Evolutionary conservation across 1,140 invertebrate genomes (phyloP), one percentile per base, ranked within the genome.

Genomic region (Thalassaphorura encarpata): DNA sequence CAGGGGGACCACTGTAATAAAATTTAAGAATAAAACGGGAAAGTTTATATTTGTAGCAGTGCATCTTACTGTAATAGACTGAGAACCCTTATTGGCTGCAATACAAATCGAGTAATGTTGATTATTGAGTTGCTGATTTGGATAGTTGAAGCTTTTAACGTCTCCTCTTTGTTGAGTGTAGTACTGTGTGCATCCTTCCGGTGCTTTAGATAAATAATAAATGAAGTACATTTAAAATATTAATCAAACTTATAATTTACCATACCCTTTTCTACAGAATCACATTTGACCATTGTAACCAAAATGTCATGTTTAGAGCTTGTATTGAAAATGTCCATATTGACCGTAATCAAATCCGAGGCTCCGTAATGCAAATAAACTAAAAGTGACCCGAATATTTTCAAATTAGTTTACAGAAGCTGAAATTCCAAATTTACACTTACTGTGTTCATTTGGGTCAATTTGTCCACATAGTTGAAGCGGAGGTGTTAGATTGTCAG

Each of bases 281-380:
- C 21, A 29, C 49, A 51, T 36, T 18, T 33, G 21, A 51, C 33
- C 49, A 51, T 51, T 33, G 49, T 51, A 6, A 51, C 33, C 6
- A 51, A 29, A 16, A 51, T 19, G 49, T 51, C 49, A 19, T 51
- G 24, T 5, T 3, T 51, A 16, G 49, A 8, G 23, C 16, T 29
- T 24, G 27, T 48, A 19, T 29, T 48, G 13, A 48, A 18, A 5
- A 48, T 13, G 23, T 48, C 23, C 46, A 48, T 26, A 19, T 23
- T 48, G 15, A 48, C 23, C 6, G 11, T 48, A n/a, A 48, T 29
- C 4, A 29, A 8, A 24, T 48, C 46, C 46, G 46, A 48, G 4
- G 23, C 4, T 8, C 46, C 46, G 19, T 48, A 48, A 29, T 48
- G 8, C 13, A 48, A 23, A 48, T 48, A 48, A 8, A 48, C 46